Base-by-base conservation (phyloP, 2,888 invertebrate species). In the Iselma pallidipennis region DNA sequence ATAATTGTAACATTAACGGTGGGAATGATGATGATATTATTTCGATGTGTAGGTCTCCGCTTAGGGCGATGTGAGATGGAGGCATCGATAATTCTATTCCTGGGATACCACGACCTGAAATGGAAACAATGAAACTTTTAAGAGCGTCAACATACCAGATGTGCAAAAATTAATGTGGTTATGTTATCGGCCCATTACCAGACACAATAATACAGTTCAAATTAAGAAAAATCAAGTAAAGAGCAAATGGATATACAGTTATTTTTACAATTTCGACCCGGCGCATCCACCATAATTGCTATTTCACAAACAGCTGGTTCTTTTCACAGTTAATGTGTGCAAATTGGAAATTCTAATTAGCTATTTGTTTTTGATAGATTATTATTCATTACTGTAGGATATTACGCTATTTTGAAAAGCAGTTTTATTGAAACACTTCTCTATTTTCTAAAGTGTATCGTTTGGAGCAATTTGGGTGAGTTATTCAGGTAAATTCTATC, bases 1-100 rank as follows among this genome's bases (percentile, higher is more conserved):
- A 82, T 59, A 81, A 74, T 68, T 80, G 81, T 69, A 83, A 75
- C 50, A 79, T 71, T 48, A 81, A 74, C 61, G 80, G 80, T 49
- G 80, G 76, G 68, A 80, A 79, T 25, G 82, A 78, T 25, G 83
- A 78, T 16, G 84, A 83, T 52, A 81, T 75, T 72, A 92, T 86
- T 78, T 86, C 86, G 69, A 93, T 86, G 78, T 88, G 89, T 62
- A 93, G 86, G 80, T 93, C 92, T 67, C 92, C 92, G 69, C 91
- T 91, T 71, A 93, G 83, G 28, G 92, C 92, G 62, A 89, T 89
- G 78, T 92, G 89, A 50, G 88, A 86, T 68, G 88, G 85, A n/a
- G 92, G 91, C 72, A 91, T 77, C 21, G 71, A 66, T 48, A 78
- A 59, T 65, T 77, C 76, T 59, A 81, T 71, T 14, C 79, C 81